Evolutionary conservation across 1,140 invertebrate species (phyloP), one percentile per base, ranked within the genome.

Genomic region (Drosophila tropicalis): DNA sequence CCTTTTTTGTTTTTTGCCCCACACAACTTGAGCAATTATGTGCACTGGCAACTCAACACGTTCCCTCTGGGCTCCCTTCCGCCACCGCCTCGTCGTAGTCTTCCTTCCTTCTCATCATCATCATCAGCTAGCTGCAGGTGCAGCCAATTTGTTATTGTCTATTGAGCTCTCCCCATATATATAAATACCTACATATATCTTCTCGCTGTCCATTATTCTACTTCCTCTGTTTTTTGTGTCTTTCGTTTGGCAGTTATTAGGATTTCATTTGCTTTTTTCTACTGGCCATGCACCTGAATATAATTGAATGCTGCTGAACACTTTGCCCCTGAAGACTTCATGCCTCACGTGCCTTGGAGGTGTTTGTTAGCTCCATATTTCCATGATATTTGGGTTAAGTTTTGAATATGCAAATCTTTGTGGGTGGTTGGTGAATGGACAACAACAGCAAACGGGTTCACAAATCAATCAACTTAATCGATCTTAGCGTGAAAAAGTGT

Each of bases 121-220:
- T 29, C 62, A 34, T 41, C 25, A 41, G 63, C 65, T 79, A 41
- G 63, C 65, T 79, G 72, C 70, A 82, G 79, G 74, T 81, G 79
- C 25, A 78, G 57, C 32, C 60, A 61, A 64, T 78, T 78, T 76
- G 60, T 64, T 61, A 61, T 65, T 60, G 22, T 58, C 62, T 63
- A 29, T 44, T 29, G 29, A 15, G 41, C 55, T 17, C 6, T 56
- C 36, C 36, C 44, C 19, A 51, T 44, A 44, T 29, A 29, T 29
- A 29, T 29, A 29, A 29, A 29, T 29, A 29, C 29, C 10, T 51
- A 12, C 34, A 32, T 19, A 57, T 69, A 19, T 54, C 44, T 68
- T 17, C 29, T 12, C 34, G 17, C 57, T 60, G 17, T 34, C 19
- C 57, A 36, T n/a, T 34, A 60, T 39, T 62, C 22, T n/a, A 40